Conservation (phyloP, 2,888 invertebrate species). For the Nomada goodeniana region DNA sequence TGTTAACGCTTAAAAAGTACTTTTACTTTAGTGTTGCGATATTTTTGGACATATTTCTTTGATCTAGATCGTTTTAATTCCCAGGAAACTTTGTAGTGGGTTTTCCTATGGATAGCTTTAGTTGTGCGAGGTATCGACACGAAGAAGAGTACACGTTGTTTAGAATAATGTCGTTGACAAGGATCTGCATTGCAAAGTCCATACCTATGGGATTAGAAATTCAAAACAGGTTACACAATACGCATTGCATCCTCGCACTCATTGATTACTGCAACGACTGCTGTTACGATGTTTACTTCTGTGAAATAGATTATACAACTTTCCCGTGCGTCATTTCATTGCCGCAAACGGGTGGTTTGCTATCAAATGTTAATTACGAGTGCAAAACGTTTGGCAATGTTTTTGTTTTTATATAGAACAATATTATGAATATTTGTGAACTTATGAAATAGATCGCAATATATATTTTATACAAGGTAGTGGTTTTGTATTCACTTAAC, state of each 20-base stretch:
- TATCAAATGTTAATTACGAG: neutral
- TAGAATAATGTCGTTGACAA: neutral
- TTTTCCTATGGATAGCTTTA: neutral
- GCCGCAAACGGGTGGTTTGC: neutral
- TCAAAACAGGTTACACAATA: constrained; percentile 24
- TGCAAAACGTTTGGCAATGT: too few relatives aligned
- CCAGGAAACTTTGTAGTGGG: too few relatives aligned
- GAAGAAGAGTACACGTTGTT: neutral
- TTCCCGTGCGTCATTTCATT: neutral
- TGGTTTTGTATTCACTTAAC: too few relatives aligned
- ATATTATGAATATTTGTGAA: too few relatives aligned
- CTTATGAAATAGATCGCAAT: too few relatives aligned
- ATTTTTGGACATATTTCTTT: neutral
- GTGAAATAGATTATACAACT: constrained; percentile 10
- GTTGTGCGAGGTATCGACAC: neutral
- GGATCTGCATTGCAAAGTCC: neutral
- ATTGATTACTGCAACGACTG: constrained; percentile 9
- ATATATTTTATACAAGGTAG: too few relatives aligned
- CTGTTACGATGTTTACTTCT: neutral
- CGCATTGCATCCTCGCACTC: constrained; percentile 17
- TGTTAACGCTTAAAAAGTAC: too few relatives aligned
- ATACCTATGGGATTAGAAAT: constrained; percentile 24
- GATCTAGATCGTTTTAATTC: neutral
- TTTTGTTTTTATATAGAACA: too few relatives aligned
- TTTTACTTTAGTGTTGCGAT: neutral